Percentiles rank a stretch among this genome's conserved stretches.
Conservation (phyloP, 2,888 invertebrate species). For the Andrena haemorrhoa region DNA sequence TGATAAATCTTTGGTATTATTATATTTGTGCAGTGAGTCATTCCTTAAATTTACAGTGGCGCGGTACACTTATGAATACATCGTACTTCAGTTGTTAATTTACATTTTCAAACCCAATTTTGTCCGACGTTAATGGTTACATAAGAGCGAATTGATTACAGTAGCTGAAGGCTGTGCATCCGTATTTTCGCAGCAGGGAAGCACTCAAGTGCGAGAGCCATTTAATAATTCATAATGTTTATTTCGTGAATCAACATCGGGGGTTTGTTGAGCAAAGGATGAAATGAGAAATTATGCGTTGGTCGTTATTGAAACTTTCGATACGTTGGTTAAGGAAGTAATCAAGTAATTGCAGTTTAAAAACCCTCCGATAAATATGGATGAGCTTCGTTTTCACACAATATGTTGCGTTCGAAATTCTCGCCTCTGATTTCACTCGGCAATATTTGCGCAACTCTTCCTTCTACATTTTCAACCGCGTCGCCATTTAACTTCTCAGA, state of each 20-base stretch:
- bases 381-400: slow-evolving; percentile 13
- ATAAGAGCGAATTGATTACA: slow-evolving; percentile 15
- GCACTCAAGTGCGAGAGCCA: neutral
- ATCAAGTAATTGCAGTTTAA: slow-evolving; percentile 9
- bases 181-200: slow-evolving; percentile 9
- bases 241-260: neutral
- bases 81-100: neutral
- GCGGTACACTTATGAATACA: neutral
- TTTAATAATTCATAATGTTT: slow-evolving; percentile 28
- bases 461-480: neutral
- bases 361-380: neutral
- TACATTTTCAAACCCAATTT: neutral
- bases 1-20: no score
- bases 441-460: neutral
- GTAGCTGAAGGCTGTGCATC: slow-evolving; percentile 23
- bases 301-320: slow-evolving; percentile 9
- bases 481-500: neutral
- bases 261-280: neutral
- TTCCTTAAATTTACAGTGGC: no score
- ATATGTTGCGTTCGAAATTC: slow-evolving; percentile 15
- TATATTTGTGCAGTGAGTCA: no score
- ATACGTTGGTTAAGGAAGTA: neutral
- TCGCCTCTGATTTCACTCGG: neutral
- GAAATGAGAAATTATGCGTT: neutral
- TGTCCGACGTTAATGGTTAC: neutral